Conservation (phyloP, 2,888 invertebrate species). For the Cephus rjabovi region DNA sequence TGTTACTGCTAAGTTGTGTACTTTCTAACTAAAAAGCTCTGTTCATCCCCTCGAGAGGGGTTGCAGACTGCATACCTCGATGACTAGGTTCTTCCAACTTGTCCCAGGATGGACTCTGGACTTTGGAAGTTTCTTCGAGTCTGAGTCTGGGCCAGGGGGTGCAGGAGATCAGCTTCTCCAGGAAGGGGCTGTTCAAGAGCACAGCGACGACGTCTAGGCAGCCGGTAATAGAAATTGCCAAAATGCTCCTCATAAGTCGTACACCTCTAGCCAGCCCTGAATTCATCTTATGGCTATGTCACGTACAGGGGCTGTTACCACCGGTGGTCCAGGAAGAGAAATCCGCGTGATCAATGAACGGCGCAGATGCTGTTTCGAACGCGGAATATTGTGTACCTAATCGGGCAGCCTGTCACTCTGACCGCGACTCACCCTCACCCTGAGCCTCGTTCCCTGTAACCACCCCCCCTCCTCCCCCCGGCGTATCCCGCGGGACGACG, state of each 20-base stretch:
- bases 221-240: background rate
- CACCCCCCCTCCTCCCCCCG: slow-evolving; percentile 21
- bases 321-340: slow-evolving; percentile 1
- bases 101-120: background rate
- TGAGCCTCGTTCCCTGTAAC: background rate
- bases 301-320: background rate
- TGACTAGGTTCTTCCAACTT: background rate
- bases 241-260: background rate
- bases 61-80: background rate
- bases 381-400: slow-evolving; percentile 65
- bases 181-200: background rate
- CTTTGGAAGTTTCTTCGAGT: background rate
- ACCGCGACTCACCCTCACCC: slow-evolving; percentile 49
- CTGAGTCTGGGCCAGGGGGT: background rate
- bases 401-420: slow-evolving; percentile 66
- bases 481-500: slow-evolving; percentile 50
- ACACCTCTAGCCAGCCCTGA: background rate
- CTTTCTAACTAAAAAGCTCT: background rate
- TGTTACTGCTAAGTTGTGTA: background rate
- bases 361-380: slow-evolving; percentile 62
- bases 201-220: background rate
- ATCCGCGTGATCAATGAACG: slow-evolving; percentile 60
- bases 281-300: background rate
- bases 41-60: background rate
- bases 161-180: background rate